Conservation (phyloP, 92 coral and sea anemone species). For the Epizoanthus scotinus region DNA sequence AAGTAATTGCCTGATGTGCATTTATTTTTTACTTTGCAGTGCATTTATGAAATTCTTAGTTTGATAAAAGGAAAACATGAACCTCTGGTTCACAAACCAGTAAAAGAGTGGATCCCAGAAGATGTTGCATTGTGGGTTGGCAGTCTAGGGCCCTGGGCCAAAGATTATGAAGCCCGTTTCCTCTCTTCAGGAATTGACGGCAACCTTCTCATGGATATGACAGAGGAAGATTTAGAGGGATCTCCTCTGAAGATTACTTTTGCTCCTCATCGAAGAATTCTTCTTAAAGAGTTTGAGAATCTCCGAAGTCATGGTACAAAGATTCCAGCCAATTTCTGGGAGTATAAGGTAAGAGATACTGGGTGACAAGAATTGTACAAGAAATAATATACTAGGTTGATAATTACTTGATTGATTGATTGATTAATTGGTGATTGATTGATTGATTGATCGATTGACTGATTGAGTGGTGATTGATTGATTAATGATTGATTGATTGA, state of each 20-base stretch:
- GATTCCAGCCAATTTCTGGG: slow-evolving; percentile 87
- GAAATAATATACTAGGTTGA: too few relatives aligned
- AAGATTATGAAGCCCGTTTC: slow-evolving; percentile 65
- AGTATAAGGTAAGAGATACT: slow-evolving; percentile 74
- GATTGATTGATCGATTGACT: too few relatives aligned
- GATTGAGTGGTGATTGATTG: too few relatives aligned
- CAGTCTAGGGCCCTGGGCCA: slow-evolving; percentile 74
- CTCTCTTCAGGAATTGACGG: slow-evolving; percentile 76
- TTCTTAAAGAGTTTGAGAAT: slow-evolving; percentile 68
- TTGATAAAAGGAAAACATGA: slow-evolving; percentile 54
- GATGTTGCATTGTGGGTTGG: slow-evolving; percentile 86
- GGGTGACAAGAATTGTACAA: too few relatives aligned
- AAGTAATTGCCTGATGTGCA: too few relatives aligned
- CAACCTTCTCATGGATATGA: slow-evolving; percentile 64
- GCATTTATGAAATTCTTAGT: slow-evolving; percentile 61
- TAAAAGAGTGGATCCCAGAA: slow-evolving; percentile 60
- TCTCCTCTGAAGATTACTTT: slow-evolving; percentile 53
- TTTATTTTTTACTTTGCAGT: slow-evolving; percentile 45
- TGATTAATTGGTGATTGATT: too few relatives aligned
- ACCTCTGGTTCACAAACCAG: slow-evolving; percentile 67
- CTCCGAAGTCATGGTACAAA: slow-evolving; percentile 67
- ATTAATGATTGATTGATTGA: too few relatives aligned
- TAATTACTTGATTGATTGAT: too few relatives aligned
- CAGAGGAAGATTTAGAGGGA: slow-evolving; percentile 71
- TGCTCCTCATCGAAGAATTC: slow-evolving; percentile 66